A percentile compares a stretch with the other conserved stretches of the same genome.
Conservation (phyloP, 2,888 invertebrate genomes). For the Rhamphomyia laevipes region DNA sequence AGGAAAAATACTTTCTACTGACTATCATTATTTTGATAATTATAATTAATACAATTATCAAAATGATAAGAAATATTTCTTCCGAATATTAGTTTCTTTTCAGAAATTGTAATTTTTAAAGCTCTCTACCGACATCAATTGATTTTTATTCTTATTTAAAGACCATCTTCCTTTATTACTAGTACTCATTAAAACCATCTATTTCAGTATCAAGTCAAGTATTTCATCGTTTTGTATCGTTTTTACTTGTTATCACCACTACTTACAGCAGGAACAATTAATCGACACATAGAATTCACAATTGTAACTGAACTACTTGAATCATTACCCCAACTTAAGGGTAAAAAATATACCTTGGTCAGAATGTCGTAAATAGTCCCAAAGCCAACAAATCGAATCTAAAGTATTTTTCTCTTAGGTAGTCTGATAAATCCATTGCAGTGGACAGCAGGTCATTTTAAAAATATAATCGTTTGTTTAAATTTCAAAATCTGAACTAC, state of each 20-base stretch:
- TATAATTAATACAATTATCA: no score
- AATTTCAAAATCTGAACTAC: conserved; percentile 67
- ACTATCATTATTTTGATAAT: no score
- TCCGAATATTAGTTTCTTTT: no score
- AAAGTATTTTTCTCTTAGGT: conserved; percentile 81
- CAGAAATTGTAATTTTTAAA: no score
- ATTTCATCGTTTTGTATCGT: no score
- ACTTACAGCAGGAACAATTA: conserved; percentile 66
- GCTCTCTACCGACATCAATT: no score
- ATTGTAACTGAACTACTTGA: conserved; percentile 90
- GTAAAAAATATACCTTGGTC: conserved; percentile 92
- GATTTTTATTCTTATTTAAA: no score
- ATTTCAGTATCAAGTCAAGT: no score
- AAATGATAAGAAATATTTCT: no score
- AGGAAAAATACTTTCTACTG: no score
- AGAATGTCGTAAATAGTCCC: conserved; percentile 89
- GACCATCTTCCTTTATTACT: no score
- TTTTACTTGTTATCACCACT: conserved; percentile 70
- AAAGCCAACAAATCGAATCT: conserved; percentile 96
- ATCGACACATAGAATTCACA: conserved; percentile 88
- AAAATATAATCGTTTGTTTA: conserved; percentile 56
- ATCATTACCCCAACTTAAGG: conserved; percentile 95
- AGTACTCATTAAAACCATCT: no score
- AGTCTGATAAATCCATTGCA: conserved; percentile 57
- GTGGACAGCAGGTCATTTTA: conserved; percentile 47